phyloP scores from a whole-genome alignment of 2,797 vertebrate species.

The Carduelis carduelis region DNA sequence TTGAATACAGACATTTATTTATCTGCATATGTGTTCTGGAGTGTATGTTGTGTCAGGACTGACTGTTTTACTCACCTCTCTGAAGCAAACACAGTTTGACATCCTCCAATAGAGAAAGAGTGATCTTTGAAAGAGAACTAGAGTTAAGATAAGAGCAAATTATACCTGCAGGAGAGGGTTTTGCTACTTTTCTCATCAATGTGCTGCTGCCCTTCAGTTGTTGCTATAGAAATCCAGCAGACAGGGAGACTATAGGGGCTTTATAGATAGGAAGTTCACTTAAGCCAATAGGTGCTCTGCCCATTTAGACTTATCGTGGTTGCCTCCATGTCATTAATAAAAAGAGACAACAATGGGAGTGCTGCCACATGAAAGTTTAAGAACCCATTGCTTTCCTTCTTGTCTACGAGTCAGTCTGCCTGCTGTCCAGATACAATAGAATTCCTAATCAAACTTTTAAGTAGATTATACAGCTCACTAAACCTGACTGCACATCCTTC shows the following conservation, averaged over 20 bases:
- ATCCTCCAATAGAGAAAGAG: background rate
- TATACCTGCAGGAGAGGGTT: background rate
- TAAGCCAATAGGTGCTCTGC: background rate
- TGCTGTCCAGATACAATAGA: background rate
- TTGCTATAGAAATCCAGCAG: constrained; percentile 14
- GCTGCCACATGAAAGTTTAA: background rate
- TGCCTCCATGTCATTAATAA: background rate
- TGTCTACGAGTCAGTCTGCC: background rate
- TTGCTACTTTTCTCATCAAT: background rate
- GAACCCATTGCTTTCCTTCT: background rate
- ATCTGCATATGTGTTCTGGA: background rate
- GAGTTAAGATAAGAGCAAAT: background rate
- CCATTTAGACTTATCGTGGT: background rate
- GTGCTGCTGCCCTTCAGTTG: background rate
- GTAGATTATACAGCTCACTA: constrained; percentile 17
- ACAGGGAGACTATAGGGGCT: background rate
- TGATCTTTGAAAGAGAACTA: background rate
- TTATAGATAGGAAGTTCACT: background rate
- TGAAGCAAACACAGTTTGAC: background rate
- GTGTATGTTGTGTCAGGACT: background rate
- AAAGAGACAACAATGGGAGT: background rate
- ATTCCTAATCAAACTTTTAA: constrained; percentile 36
- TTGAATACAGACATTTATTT: background rate
- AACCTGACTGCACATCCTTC: background rate
- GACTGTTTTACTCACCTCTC: background rate